Evolutionary conservation across 2,113 vertebrate genomes (phyloP), one percentile per base, ranked within the genome.

Genomic region (Psittacus erithacus): DNA sequence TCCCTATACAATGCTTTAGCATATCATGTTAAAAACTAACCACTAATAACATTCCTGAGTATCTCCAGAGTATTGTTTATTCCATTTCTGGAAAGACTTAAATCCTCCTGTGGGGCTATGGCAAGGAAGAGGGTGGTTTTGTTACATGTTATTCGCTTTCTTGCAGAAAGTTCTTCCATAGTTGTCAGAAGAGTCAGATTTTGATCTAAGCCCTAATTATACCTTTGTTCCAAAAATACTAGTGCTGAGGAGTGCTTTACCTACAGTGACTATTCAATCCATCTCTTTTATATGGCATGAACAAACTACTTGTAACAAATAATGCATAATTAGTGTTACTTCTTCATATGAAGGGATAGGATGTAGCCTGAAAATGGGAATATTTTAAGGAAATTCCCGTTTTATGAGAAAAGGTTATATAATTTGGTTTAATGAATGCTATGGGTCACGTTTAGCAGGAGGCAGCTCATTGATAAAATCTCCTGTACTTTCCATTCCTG

Each of bases 81-180:
- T 86, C 82, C 35, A 62, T 90, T 91, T 87, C 82, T 92, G 64
- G 90, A 88, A 94, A 86, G 78, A 65, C 50, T 92, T 39, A 70
- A 67, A 80, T 87, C 64, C 77, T 92, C 73, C 86, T 76, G 62
- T 60, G 82, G 76, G 65, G n/a, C 43, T 55, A 75, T 59, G 50
- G 31, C 64, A 82, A 53, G 44, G 86, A 94, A 92, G 82, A 88
- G 17, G n/a, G 19, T 74, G 63, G 57, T 41, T 94, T 93, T 89
- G 39, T 93, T 93, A 59, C 41, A n/a, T 78, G 14, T 46, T 84
- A n/a, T 23, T 93, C 94, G 53, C n/a, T 73, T 74, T 88, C 55
- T 82, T 65, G 31, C 24, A 52, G 52, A 14, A 81, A 75, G 31
- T 46, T 74, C 60, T 83, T 74, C 31, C n/a, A 44, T 9, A 28